Evolutionary conservation across 2,888 invertebrate genomes (phyloP).

Genomic region (Phaonia tiefii): DNA sequence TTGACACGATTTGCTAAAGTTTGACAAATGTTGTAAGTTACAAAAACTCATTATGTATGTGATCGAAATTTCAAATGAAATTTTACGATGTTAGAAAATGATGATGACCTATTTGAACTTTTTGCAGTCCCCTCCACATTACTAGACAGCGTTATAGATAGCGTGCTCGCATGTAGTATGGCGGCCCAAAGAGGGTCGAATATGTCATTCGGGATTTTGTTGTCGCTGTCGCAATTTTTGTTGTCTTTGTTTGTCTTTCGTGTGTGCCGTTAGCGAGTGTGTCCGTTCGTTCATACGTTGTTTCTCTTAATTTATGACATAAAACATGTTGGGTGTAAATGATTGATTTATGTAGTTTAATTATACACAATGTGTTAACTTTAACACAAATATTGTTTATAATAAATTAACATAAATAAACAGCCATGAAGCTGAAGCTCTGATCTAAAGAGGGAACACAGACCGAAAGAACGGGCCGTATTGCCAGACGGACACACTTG

Average conservation of each 20-base stretch:
- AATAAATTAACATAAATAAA: constrained; percentile 61
- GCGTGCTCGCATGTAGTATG: background rate
- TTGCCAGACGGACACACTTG: constrained; percentile 8
- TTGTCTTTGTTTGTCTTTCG: constrained; percentile 42
- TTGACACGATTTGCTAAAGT: too few species aligned
- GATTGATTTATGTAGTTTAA: constrained; percentile 68
- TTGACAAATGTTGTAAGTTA: too few species aligned
- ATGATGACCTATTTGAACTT: too few species aligned
- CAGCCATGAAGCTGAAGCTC: constrained; percentile 9
- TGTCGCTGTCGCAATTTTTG: background rate
- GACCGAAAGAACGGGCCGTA: constrained; percentile 13
- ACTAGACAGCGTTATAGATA: background rate
- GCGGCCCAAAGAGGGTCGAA: constrained; percentile 9
- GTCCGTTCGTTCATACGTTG: background rate
- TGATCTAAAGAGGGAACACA: background rate
- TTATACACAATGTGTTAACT: constrained; percentile 67
- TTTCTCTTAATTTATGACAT: constrained; percentile 62
- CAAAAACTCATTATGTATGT: too few species aligned
- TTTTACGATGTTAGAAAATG: too few species aligned
- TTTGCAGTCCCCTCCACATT: background rate
- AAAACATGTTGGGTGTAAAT: constrained; percentile 65
- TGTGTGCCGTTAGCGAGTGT: constrained; percentile 3
- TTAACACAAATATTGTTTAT: constrained; percentile 66
- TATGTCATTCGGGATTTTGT: constrained; percentile 46
- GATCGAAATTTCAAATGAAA: too few species aligned